Evolutionary conservation across 1,140 invertebrate species (phyloP).

Genomic region (Andricus grossulariae): DNA sequence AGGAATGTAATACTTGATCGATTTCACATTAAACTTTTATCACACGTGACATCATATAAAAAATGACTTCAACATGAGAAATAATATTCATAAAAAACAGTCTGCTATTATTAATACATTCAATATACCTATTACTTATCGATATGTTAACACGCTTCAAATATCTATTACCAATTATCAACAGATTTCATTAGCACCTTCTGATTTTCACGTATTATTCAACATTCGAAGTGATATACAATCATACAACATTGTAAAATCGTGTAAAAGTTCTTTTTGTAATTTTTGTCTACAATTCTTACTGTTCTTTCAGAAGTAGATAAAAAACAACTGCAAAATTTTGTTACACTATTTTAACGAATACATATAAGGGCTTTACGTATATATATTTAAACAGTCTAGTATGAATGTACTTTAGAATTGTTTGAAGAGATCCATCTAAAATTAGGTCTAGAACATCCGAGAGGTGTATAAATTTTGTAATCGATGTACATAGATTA

Average conservation of each 20-base stretch:
- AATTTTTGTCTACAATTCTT: neutral
- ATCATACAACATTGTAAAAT: slow-evolving; percentile 14
- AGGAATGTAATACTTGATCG: slow-evolving; percentile 14
- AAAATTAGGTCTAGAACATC: neutral
- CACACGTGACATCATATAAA: neutral
- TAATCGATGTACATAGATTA: no score
- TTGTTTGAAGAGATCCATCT: neutral
- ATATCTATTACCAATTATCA: slow-evolving; percentile 19
- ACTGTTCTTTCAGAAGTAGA: neutral
- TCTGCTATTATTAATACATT: neutral
- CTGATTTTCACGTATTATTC: neutral
- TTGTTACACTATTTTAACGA: neutral
- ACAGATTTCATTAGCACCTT: slow-evolving; percentile 12
- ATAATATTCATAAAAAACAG: neutral
- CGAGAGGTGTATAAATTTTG: neutral
- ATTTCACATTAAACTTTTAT: slow-evolving; percentile 17
- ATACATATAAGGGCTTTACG: neutral
- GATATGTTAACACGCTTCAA: slow-evolving; percentile 23
- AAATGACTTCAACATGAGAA: slow-evolving; percentile 5
- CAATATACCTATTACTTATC: neutral
- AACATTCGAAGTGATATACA: neutral
- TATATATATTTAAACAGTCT: neutral
- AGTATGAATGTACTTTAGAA: slow-evolving; percentile 9
- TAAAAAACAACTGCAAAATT: neutral
- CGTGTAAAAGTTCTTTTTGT: neutral